Evolutionary conservation across 2,113 vertebrate genomes (phyloP).

Genomic region (Eleginops maclovinus): DNA sequence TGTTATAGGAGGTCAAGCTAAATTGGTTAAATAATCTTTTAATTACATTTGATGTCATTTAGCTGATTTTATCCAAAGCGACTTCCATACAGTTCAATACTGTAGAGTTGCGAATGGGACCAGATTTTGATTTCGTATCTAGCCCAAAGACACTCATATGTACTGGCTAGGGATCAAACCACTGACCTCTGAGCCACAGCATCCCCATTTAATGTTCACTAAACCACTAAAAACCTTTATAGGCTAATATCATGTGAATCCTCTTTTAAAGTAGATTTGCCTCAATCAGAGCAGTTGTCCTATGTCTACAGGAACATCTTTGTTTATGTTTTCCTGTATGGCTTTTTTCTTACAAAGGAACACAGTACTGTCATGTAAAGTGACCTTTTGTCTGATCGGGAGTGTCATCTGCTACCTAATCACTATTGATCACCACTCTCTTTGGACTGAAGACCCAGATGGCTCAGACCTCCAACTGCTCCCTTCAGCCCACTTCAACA

Average conservation of each 20-base stretch:
- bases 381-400: conserved; percentile 54
- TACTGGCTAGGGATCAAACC: too few species aligned
- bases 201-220: not conserved
- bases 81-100: too few species aligned
- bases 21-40: not conserved
- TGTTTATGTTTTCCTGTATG: conserved; percentile 31
- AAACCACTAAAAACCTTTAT: not conserved
- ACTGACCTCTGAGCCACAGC: too few species aligned
- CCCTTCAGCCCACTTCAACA: conserved; percentile 23
- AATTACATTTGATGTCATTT: too few species aligned
- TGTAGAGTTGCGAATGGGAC: too few species aligned
- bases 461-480: conserved; percentile 71
- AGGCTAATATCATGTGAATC: not conserved
- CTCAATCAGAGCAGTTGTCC: not conserved
- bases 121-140: too few species aligned
- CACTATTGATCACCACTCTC: conserved; percentile 70
- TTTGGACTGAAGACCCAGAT: conserved; percentile 68
- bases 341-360: not conserved
- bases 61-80: too few species aligned
- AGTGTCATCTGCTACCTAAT: conserved; percentile 72
- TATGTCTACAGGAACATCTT: conserved; percentile 19
- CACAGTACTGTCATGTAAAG: conserved; percentile 55
- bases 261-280: not conserved
- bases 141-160: too few species aligned
- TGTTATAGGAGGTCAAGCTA: not conserved